phyloP scores from a whole-genome alignment of 2,888 invertebrate species.

The Drosophila neoperkinsi region DNA sequence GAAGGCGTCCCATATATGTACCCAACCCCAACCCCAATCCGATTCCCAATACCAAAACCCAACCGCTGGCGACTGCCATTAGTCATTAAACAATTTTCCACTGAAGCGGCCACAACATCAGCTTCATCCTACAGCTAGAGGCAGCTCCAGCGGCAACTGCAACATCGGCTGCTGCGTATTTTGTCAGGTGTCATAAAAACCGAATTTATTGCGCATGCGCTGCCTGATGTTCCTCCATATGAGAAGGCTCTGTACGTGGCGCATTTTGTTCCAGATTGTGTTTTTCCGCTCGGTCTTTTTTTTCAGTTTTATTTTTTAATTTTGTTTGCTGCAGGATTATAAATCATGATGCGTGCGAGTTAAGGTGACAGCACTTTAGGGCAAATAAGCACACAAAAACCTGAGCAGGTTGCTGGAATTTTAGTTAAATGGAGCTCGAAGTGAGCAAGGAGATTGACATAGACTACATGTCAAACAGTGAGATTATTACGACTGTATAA shows the following conservation, averaged over 20 bases:
- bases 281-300: slow-evolving; percentile 5
- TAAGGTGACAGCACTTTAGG: slow-evolving; percentile 80
- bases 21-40: slow-evolving; percentile 17
- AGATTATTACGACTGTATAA: slow-evolving; percentile 19
- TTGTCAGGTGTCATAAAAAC: slow-evolving; percentile 84
- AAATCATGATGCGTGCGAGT: slow-evolving; percentile 79
- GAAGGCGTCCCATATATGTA: slow-evolving; percentile 48
- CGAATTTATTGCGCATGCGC: slow-evolving; percentile 84
- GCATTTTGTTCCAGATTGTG: slow-evolving; percentile 41
- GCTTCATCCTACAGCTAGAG: slow-evolving; percentile 34
- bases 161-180: slow-evolving; percentile 73
- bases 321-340: slow-evolving; percentile 63
- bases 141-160: slow-evolving; percentile 40
- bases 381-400: slow-evolving; percentile 65
- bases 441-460: slow-evolving; percentile 2
- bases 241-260: slow-evolving; percentile 14
- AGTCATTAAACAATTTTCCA: slow-evolving; percentile 79
- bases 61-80: slow-evolving; percentile 61
- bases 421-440: slow-evolving; percentile 72
- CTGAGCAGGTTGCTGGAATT: slow-evolving; percentile 72
- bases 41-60: slow-evolving; percentile 9
- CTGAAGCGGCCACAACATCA: slow-evolving; percentile 66
- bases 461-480: slow-evolving; percentile 34
- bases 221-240: slow-evolving; percentile 57
- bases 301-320: slow-evolving; percentile 71